These are phyloP conservation scores for Solenopsis fugax DNA, from an alignment of 1,140 invertebrate species.

Conservation along the genomic window DNA sequence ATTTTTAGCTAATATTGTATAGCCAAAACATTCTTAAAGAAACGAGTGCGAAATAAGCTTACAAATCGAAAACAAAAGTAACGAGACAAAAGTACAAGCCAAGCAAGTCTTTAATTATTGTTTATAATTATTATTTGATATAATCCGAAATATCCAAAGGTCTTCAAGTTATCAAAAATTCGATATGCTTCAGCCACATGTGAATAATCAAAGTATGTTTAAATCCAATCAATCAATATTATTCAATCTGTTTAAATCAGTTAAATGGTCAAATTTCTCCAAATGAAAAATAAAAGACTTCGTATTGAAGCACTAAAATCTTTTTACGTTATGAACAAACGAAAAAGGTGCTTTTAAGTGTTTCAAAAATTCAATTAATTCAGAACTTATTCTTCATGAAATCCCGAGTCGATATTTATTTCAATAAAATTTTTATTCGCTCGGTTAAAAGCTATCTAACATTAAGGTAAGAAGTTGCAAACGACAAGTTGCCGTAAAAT, in stretches of 20 bases:
- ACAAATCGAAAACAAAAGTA: too few species aligned
- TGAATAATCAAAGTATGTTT: too few species aligned
- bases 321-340: background rate
- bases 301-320: background rate
- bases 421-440: background rate
- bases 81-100: too few species aligned
- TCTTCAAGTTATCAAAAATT: too few species aligned
- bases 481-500: background rate
- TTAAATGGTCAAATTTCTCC: constrained; percentile 9
- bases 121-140: too few species aligned
- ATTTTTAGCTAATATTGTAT: too few species aligned
- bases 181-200: too few species aligned
- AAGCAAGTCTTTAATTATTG: too few species aligned
- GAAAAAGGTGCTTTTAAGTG: background rate
- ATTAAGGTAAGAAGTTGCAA: background rate
- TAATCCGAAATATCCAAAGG: too few species aligned
- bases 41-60: too few species aligned
- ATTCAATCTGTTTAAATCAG: background rate
- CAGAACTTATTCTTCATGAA: background rate
- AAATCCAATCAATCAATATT: background rate
- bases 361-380: background rate
- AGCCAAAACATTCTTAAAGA: too few species aligned
- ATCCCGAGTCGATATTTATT: background rate
- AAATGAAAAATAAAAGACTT: background rate
- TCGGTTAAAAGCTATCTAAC: background rate